These are phyloP conservation scores for Hypsibius dujardini DNA, from an alignment of 1,140 invertebrate species.

Conservation along the genomic window DNA sequence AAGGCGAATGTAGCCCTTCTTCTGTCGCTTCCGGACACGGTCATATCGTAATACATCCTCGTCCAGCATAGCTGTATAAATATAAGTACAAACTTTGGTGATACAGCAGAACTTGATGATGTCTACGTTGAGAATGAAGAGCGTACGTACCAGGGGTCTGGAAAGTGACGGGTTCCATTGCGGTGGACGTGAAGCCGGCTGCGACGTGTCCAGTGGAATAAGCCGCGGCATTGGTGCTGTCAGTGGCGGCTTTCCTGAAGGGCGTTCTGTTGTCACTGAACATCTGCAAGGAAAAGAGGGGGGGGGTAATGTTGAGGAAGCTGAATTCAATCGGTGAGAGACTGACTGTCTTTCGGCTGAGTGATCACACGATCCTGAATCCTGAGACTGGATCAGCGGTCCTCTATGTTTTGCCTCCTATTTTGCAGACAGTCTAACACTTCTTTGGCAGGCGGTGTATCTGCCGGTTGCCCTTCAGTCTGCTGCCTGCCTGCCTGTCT, in stretches of 20 bases:
- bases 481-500: too few relatives aligned
- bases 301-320: not conserved
- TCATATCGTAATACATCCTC: constrained; percentile 77
- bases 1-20: constrained; percentile 88
- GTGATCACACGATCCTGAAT: too few relatives aligned
- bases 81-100: too few relatives aligned
- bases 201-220: constrained; percentile 91
- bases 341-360: too few relatives aligned
- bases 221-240: constrained; percentile 45
- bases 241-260: constrained; percentile 1
- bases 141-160: constrained; percentile 48
- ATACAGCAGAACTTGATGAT: constrained; percentile 18
- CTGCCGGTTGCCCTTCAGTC: too few relatives aligned
- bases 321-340: not conserved
- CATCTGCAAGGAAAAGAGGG: not conserved
- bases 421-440: too few relatives aligned
- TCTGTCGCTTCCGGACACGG: constrained; percentile 51
- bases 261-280: constrained; percentile 5
- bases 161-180: constrained; percentile 62
- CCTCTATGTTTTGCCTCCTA: too few relatives aligned
- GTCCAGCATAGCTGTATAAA: constrained; percentile 53
- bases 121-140: not conserved
- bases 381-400: too few relatives aligned
- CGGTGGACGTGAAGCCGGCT: constrained; percentile 91
- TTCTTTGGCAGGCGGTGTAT: too few relatives aligned